Evolutionary conservation across 2,797 vertebrate genomes (phyloP).

Genomic region (Numenius phaeopus): DNA sequence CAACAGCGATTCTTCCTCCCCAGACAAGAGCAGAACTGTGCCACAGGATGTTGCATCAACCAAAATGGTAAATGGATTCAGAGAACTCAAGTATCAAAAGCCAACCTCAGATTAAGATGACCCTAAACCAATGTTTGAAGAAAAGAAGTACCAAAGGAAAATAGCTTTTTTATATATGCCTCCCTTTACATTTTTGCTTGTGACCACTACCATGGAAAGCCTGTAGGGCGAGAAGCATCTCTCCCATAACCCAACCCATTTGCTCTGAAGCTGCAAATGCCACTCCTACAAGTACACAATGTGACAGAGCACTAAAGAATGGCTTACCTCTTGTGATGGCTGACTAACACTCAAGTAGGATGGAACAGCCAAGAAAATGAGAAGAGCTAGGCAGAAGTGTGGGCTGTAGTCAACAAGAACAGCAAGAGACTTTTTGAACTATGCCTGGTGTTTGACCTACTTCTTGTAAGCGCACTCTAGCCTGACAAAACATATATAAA

Average conservation of each 20-base stretch:
- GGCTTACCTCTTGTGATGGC: conserved; percentile 50
- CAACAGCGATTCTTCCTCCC: not conserved
- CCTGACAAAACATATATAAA: conserved; percentile 35
- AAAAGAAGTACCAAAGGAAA: not conserved
- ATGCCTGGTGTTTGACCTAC: conserved; percentile 58
- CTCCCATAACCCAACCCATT: not conserved
- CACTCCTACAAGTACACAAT: not conserved
- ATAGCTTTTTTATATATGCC: not conserved
- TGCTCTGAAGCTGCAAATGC: conserved; percentile 9
- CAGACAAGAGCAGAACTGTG: not conserved
- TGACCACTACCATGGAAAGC: not conserved
- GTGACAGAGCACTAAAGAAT: conserved; percentile 39
- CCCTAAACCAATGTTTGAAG: not conserved
- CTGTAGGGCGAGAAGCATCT: not conserved
- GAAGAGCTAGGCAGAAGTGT: conserved; percentile 55
- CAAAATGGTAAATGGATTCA: not conserved
- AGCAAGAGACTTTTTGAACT: conserved; percentile 64
- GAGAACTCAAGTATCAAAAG: not conserved
- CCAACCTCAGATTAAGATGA: not conserved
- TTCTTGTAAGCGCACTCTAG: conserved; percentile 32
- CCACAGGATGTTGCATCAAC: not conserved
- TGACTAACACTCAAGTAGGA: conserved; percentile 61
- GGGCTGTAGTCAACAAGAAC: conserved; percentile 67
- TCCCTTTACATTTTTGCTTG: not conserved
- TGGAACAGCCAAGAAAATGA: conserved; percentile 41